A percentile compares a stretch with the other conserved stretches of the same genome.
Conservation (phyloP, 92 coral and sea anemone species). For the Umimayanthus kanabou region DNA sequence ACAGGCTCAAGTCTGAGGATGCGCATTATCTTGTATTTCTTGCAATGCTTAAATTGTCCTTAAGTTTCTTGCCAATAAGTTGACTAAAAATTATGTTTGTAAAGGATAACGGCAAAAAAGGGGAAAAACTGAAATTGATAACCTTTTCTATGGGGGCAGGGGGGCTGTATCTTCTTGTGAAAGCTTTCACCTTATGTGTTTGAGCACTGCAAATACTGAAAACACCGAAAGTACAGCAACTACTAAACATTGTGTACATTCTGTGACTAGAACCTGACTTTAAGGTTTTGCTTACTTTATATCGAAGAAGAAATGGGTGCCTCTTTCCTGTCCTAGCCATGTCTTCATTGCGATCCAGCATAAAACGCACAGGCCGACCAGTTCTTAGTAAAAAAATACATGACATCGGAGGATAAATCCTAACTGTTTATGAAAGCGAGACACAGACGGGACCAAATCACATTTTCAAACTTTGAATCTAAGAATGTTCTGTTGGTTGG, state of each 20-base stretch:
- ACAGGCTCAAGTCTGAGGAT: too few relatives aligned
- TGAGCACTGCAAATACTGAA: background rate
- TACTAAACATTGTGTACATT: background rate
- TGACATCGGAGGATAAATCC: background rate
- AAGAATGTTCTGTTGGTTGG: too few relatives aligned
- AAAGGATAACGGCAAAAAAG: too few relatives aligned
- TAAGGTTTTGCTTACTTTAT: background rate
- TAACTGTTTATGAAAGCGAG: too few relatives aligned
- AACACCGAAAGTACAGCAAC: background rate
- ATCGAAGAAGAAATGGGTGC: background rate
- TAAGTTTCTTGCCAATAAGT: too few relatives aligned
- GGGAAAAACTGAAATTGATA: too few relatives aligned
- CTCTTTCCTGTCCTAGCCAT: background rate
- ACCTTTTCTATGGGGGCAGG: background rate
- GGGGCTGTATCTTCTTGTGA: background rate
- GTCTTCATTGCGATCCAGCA: conserved; percentile 19
- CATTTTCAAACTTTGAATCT: background rate
- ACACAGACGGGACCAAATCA: too few relatives aligned
- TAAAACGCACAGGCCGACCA: background rate
- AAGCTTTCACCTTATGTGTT: background rate
- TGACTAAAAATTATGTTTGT: too few relatives aligned
- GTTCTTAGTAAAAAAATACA: background rate
- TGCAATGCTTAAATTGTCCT: too few relatives aligned
- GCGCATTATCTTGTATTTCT: too few relatives aligned
- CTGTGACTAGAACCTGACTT: background rate